Evolutionary conservation across 2,113 vertebrate genomes (phyloP), one percentile per base, ranked within the genome.

Genomic region (Silurus glanis): DNA sequence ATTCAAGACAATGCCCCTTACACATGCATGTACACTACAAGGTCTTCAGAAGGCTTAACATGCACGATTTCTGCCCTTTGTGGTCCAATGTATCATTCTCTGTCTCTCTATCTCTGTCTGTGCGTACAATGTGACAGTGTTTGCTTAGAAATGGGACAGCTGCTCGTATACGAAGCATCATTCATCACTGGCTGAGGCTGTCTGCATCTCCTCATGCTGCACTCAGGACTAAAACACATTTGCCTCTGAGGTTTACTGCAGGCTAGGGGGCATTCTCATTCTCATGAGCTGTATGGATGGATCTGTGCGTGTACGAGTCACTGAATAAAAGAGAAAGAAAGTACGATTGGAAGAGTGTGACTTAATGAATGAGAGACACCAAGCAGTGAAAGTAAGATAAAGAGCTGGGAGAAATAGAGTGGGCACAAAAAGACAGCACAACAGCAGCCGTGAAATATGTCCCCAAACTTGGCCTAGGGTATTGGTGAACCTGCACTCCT

Each of bases 21-120:
- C 92, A 93, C 94, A 92, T 94, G 93, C 91, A 93, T 93, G 92
- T 93, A 91, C 90, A 88, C 88, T 91, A 94, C 93, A 89, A 92
- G 88, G 91, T 92, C 93, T 91, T 94, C 93, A 93, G 92, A 93
- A 92, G 94, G 93, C 90, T 91, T 91, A 88, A 93, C 89, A 91
- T 92, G 91, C 92, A 93, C 93, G 93, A 91, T 92, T 92, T 93
- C 91, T 90, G 91, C 92, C 92, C 89, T 91, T 90, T 87, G 92
- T 45, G 56, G 9, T 61, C 9, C 56, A 37, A 80, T 6, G 28
- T 28, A 23, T 23, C 17, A 58, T 37, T 28, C 9, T 61, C 37
- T 3, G 45, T 45, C 9, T 47, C 56, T 80, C 28, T 45, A 76
- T 69, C 51, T 82, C 67, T 82, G 80, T 66, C 80, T 51, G 51